Evolutionary conservation across 2,113 vertebrate species (phyloP), one percentile per base, ranked within the genome.

Genomic region (Silurus meridionalis): DNA sequence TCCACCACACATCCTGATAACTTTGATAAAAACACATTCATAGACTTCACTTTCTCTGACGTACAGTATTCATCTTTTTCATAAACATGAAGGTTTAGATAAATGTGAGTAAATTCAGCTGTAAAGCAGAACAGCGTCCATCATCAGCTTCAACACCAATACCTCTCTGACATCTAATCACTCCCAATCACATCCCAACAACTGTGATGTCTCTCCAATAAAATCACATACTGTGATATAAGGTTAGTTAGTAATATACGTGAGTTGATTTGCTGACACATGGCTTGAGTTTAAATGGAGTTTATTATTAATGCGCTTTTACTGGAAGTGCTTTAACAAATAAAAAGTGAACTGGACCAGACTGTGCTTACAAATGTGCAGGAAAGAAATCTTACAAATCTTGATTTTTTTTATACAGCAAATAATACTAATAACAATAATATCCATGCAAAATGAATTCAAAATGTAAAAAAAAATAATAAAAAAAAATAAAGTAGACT

Each of bases 401-500:
- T 2, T 15, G n/a, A 57, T 71, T 80, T 90, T 75, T 83, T 93
- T 91, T 93, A 87, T 90, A 79, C 83, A 85, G 25, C 23, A 71
- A 55, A 48, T 11, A n/a, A 75, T 46, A 17, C 37, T 37, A n/a
- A 75, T n/a, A 21, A 52, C 23, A 50, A 74, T 10, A 50, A 75
- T 23, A 88, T 92, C 94, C 90, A 90, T 94, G 93, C 91, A 94
- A 91, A 93, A 93, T 50, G n/a, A 60, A 69, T 71, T 21, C 46
- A 57, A 75, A 94, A 91, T 92, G 2, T 37, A 37, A 37, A 92
- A 46, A 91, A 92, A 94, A 95, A 48, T 91, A 94, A 95, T 2
- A 37, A 37, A 92, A 46, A 91, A 92, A 94, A 95, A 48, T 91
- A 92, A 94, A 95, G 92, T 92, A 94, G 94, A 95, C 94, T 92